Percentiles rank a stretch among this genome's conserved stretches.
These are phyloP conservation scores for Acronicta leporina DNA, from an alignment of 2,888 invertebrate species.

Conservation along the genomic window DNA sequence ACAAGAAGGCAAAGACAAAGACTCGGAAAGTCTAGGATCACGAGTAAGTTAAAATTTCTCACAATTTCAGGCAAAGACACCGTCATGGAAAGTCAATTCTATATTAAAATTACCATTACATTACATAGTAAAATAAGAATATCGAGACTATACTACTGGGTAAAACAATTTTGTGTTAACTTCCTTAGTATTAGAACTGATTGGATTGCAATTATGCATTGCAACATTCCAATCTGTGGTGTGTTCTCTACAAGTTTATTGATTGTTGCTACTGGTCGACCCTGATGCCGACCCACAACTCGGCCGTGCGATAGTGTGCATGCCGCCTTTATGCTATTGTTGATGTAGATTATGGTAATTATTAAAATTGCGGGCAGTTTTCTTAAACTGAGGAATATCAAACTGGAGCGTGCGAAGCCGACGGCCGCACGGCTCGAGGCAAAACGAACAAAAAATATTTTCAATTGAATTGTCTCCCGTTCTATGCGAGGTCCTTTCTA, in stretches of 20 bases:
- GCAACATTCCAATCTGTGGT: slow-evolving; percentile 19
- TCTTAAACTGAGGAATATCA: background rate
- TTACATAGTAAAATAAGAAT: no score
- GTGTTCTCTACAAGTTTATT: slow-evolving; percentile 24
- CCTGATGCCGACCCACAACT: slow-evolving; percentile 26
- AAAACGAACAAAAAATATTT: background rate
- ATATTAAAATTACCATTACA: no score
- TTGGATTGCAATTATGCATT: no score
- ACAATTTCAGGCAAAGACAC: background rate
- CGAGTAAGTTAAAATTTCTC: slow-evolving; percentile 64
- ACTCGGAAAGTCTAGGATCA: slow-evolving; percentile 70
- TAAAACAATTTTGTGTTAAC: background rate
- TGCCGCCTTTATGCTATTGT: slow-evolving; percentile 11
- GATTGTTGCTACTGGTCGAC: slow-evolving; percentile 21
- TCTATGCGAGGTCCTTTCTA: no score
- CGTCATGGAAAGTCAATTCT: background rate
- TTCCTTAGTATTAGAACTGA: slow-evolving; percentile 1
- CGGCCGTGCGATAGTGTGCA: no score
- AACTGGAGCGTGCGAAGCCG: background rate
- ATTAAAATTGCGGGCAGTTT: slow-evolving; percentile 14
- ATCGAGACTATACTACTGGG: no score
- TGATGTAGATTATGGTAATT: slow-evolving; percentile 25
- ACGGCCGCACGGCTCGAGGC: background rate
- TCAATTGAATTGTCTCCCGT: no score
- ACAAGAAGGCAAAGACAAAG: slow-evolving; percentile 82